These are phyloP conservation scores for Enteromius afrohamiltoni DNA, from an alignment of 2,797 vertebrate species.

Conservation along the genomic window DNA sequence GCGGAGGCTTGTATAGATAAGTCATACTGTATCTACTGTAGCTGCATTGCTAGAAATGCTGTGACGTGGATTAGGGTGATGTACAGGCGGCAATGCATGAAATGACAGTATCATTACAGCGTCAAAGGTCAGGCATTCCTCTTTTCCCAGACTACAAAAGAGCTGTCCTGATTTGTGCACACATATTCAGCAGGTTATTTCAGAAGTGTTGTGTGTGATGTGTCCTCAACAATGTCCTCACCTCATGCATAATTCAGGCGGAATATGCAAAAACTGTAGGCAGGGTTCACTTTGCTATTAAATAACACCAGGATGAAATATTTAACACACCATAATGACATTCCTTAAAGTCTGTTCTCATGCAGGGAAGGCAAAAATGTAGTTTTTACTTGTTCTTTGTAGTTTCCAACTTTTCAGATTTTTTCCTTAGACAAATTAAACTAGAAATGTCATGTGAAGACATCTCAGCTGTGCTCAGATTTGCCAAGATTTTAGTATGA, in stretches of 20 bases:
- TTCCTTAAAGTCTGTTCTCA: background rate
- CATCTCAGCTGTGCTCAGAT: background rate
- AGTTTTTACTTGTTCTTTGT: background rate
- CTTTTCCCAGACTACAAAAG: background rate
- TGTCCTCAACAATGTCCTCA: slow-evolving; percentile 1
- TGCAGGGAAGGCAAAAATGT: background rate
- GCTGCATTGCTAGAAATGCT: slow-evolving; percentile 1
- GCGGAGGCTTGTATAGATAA: slow-evolving; percentile 17
- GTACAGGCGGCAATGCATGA: slow-evolving; percentile 5
- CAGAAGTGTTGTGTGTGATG: slow-evolving; percentile 10
- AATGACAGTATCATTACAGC: slow-evolving; percentile 28
- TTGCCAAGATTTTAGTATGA: background rate
- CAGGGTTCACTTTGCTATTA: slow-evolving; percentile 8
- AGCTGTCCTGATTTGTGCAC: slow-evolving; percentile 9
- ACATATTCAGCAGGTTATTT: slow-evolving; percentile 22
- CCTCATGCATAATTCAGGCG: slow-evolving; percentile 44
- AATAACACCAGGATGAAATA: slow-evolving; percentile 47
- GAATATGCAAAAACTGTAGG: slow-evolving; percentile 24
- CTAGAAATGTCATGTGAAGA: background rate
- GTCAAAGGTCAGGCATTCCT: slow-evolving; percentile 20
- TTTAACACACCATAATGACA: slow-evolving; percentile 31
- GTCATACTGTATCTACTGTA: slow-evolving; percentile 6
- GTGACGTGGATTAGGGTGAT: slow-evolving; percentile 12
- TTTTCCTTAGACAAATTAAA: background rate
- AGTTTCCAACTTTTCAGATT: background rate